These are phyloP conservation scores for Oxyura jamaicensis DNA, from an alignment of 2,113 vertebrate species.

Conservation along the genomic window DNA sequence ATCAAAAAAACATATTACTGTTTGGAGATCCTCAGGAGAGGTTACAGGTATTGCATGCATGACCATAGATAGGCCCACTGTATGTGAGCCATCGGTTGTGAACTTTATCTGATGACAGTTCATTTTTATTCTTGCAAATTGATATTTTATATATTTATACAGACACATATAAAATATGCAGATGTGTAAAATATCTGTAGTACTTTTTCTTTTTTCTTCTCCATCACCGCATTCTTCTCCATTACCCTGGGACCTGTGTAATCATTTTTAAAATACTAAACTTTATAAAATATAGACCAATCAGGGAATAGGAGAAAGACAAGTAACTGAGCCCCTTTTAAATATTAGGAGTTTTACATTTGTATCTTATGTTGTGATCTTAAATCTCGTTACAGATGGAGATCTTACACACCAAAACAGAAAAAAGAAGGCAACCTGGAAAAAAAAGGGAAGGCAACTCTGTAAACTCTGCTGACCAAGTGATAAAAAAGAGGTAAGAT, in stretches of 20 bases:
- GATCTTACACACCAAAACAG: not conserved
- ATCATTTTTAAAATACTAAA: not conserved
- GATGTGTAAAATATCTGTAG: not conserved
- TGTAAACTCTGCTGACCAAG: not conserved
- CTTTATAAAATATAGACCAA: not conserved
- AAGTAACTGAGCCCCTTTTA: not conserved
- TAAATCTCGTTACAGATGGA: constrained; percentile 1
- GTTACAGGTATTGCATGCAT: not conserved
- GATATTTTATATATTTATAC: not conserved
- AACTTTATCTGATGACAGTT: not conserved
- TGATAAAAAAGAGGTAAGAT: constrained; percentile 46
- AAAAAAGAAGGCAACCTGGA: constrained; percentile 5
- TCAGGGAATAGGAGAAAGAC: not conserved
- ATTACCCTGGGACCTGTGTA: not conserved
- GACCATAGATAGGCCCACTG: not conserved
- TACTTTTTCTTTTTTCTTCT: not conserved
- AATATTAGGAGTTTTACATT: not conserved
- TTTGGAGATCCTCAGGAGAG: not conserved
- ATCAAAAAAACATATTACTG: not conserved
- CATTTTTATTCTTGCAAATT: constrained; percentile 7
- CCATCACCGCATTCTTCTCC: not conserved
- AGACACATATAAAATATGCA: not conserved
- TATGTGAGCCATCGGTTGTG: not conserved
- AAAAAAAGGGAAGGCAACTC: not conserved
- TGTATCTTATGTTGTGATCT: not conserved